A percentile compares a stretch with the other conserved stretches of the same genome.
phyloP scores from a whole-genome alignment of 2,797 vertebrate genomes.

The Enteromius mattozi region DNA sequence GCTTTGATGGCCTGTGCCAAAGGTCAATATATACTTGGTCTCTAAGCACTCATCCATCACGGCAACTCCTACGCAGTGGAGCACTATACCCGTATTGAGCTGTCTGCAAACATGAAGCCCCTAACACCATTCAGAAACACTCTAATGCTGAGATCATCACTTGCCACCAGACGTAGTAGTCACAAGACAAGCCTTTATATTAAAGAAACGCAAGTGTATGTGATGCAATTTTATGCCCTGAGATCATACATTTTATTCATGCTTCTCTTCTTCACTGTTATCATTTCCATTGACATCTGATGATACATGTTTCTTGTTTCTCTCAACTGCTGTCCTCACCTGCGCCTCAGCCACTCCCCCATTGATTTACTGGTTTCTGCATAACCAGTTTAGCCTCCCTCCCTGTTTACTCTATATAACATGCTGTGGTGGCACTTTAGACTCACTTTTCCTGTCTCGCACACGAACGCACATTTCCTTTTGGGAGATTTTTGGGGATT shows the following conservation, averaged over 20 bases:
- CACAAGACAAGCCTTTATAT: neutral
- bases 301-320: constrained; percentile 47
- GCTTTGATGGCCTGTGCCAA: constrained; percentile 23
- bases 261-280: constrained; percentile 40
- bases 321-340: constrained; percentile 62
- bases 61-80: constrained; percentile 6
- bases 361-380: constrained; percentile 81
- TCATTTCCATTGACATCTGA: constrained; percentile 59
- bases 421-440: constrained; percentile 58
- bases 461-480: constrained; percentile 18
- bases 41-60: constrained; percentile 55
- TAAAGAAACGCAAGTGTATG: neutral
- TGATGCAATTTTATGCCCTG: constrained; percentile 41
- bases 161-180: neutral
- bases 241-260: constrained; percentile 71
- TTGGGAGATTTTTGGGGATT: neutral
- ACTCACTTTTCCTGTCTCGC: constrained; percentile 72
- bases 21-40: constrained; percentile 53
- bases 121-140: constrained; percentile 29
- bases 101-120: constrained; percentile 7
- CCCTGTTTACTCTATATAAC: constrained; percentile 82
- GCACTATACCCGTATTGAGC: constrained; percentile 21
- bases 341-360: constrained; percentile 71
- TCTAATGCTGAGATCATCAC: constrained; percentile 30
- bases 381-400: constrained; percentile 83